phyloP scores from a whole-genome alignment of 2,113 vertebrate species.

The Cyphomyrus discorhynchus region DNA sequence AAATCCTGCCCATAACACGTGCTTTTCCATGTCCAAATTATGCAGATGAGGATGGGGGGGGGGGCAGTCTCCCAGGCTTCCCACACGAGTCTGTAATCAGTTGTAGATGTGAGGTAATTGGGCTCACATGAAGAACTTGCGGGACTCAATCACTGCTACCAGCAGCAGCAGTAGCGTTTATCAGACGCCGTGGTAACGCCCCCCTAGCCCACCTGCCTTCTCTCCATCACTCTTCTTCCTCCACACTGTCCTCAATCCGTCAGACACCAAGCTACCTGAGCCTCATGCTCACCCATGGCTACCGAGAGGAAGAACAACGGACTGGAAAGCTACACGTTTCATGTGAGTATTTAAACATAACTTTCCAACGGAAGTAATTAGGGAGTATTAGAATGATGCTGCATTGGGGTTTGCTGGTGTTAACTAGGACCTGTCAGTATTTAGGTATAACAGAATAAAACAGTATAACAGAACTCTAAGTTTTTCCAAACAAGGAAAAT shows the following conservation, averaged over 20 bases:
- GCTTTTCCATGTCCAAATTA: not conserved
- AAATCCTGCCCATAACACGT: not conserved
- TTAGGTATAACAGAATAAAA: not conserved
- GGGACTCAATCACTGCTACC: slow-evolving; percentile 36
- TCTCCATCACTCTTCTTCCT: slow-evolving; percentile 1
- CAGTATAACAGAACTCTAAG: not conserved
- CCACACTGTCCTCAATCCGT: slow-evolving; percentile 12
- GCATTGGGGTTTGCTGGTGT: not conserved
- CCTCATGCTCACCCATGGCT: slow-evolving; percentile 44
- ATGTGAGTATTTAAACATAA: slow-evolving; percentile 50
- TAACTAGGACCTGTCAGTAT: not conserved
- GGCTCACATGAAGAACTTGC: slow-evolving; percentile 53
- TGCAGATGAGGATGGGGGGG: not conserved
- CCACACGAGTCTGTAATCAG: slow-evolving; percentile 33
- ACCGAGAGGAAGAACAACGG: slow-evolving; percentile 51
- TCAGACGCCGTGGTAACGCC: not conserved
- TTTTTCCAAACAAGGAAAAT: not conserved
- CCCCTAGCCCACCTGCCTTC: slow-evolving; percentile 29
- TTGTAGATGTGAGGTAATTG: slow-evolving; percentile 47
- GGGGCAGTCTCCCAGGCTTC: not conserved
- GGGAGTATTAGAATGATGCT: not conserved
- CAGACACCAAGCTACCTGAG: slow-evolving; percentile 23
- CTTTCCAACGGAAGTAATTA: not conserved
- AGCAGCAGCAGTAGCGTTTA: not conserved
- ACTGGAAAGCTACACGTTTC: slow-evolving; percentile 53